Conservation (phyloP, 1,140 invertebrate genomes). For the Drosophila repleta region DNA sequence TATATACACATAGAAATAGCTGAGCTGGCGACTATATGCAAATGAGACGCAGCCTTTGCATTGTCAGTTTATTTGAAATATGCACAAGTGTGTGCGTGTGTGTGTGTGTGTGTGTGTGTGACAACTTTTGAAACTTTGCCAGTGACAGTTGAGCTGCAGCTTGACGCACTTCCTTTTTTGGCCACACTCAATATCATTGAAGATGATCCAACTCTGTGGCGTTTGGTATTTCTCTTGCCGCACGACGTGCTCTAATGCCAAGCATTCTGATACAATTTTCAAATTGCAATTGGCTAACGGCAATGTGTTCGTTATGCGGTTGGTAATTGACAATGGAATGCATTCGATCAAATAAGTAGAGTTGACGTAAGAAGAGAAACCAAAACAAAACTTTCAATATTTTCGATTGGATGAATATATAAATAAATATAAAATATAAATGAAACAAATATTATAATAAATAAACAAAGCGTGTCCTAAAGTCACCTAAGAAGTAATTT, state of each 20-base stretch:
- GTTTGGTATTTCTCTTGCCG: slow-evolving; percentile 7
- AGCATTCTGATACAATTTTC: slow-evolving; percentile 66
- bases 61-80: slow-evolving; percentile 30
- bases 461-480: too few relatives aligned
- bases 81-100: background rate
- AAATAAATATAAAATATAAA: too few relatives aligned
- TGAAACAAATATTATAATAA: too few relatives aligned
- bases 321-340: too few relatives aligned
- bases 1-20: background rate
- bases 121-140: slow-evolving; percentile 25
- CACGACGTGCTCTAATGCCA: slow-evolving; percentile 43
- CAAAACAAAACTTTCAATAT: too few relatives aligned
- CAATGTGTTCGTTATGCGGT: too few relatives aligned
- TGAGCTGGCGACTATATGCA: slow-evolving; percentile 14
- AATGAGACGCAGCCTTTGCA: slow-evolving; percentile 10
- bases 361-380: too few relatives aligned
- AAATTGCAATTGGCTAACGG: slow-evolving; percentile 39
- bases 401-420: too few relatives aligned
- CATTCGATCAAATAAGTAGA: too few relatives aligned
- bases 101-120: slow-evolving; percentile 8
- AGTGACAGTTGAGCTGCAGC: slow-evolving; percentile 4
- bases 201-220: slow-evolving; percentile 16
- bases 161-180: slow-evolving; percentile 27
- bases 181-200: slow-evolving; percentile 14
- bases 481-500: too few relatives aligned